Evolutionary conservation across 2,888 invertebrate species (phyloP).

Genomic region (Monochamus alternatus): DNA sequence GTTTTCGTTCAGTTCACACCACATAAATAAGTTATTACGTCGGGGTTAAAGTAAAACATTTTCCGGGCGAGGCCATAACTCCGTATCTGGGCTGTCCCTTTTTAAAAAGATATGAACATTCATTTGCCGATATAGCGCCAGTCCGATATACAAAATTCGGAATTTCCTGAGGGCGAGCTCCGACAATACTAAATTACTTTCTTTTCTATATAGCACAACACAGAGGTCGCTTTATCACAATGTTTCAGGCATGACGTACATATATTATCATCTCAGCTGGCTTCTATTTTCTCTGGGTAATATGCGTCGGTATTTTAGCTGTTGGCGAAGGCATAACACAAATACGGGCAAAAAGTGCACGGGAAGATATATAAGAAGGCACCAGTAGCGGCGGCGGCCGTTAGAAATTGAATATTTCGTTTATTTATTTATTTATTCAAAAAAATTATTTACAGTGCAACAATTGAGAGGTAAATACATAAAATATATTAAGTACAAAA

Average conservation of each 20-base stretch:
- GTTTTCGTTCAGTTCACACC: too few species aligned
- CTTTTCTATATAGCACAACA: conserved; percentile 30
- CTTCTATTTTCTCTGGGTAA: conserved; percentile 39
- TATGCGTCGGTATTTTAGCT: conserved; percentile 41
- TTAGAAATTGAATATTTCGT: background rate
- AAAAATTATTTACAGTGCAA: too few species aligned
- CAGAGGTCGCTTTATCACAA: conserved; percentile 45
- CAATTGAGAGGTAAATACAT: too few species aligned
- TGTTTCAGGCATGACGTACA: conserved; percentile 47
- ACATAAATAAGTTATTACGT: background rate
- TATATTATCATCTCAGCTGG: conserved; percentile 44
- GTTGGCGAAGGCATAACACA: conserved; percentile 33
- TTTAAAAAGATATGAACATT: conserved; percentile 6
- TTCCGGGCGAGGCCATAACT: background rate
- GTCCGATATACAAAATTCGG: conserved; percentile 27
- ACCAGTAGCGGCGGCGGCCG: conserved; percentile 1
- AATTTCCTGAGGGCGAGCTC: conserved; percentile 37
- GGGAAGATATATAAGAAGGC: conserved; percentile 14
- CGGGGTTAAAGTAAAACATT: background rate
- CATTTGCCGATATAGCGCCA: conserved; percentile 19
- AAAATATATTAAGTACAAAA: too few species aligned
- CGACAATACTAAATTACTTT: conserved; percentile 37
- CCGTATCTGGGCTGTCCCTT: background rate
- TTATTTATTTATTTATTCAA: too few species aligned
- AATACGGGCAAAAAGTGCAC: conserved; percentile 31